These are phyloP conservation scores for Panagrolaimus sp. DNA, from an alignment of 1,140 invertebrate species.

Conservation along the genomic window DNA sequence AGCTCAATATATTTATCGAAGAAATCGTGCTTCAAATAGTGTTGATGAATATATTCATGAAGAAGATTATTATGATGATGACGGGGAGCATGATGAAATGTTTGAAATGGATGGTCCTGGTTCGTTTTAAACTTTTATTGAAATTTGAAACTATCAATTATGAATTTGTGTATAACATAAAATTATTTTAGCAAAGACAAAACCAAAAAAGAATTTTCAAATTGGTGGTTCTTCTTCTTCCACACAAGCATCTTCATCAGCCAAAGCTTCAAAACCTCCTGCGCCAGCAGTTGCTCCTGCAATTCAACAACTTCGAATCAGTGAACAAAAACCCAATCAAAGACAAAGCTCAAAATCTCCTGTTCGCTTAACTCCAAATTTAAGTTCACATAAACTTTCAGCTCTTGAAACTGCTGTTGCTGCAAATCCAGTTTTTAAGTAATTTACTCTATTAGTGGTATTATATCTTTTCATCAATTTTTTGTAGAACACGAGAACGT, in stretches of 20 bases:
- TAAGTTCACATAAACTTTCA: constrained; percentile 30
- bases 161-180: too few species aligned
- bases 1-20: neutral
- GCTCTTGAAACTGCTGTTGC: constrained; percentile 34
- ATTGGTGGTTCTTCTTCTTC: constrained; percentile 71
- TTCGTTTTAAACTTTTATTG: constrained; percentile 25
- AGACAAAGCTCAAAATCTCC: constrained; percentile 45
- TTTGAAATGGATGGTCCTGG: constrained; percentile 29
- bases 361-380: constrained; percentile 25
- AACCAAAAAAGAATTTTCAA: constrained; percentile 79
- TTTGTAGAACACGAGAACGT: constrained; percentile 52
- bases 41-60: constrained; percentile 18
- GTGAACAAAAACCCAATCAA: neutral
- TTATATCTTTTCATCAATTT: constrained; percentile 99
- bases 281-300: neutral
- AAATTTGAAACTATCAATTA: constrained; percentile 43
- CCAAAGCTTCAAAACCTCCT: neutral
- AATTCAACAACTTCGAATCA: constrained; percentile 4
- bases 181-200: constrained; percentile 84
- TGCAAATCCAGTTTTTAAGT: constrained; percentile 28
- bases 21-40: constrained; percentile 14
- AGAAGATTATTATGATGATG: neutral
- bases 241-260: neutral
- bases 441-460: constrained; percentile 78
- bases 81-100: constrained; percentile 24